These are phyloP conservation scores for Hexactinellida sp. DNA, from an alignment of 37 sponge, comb jelly and placozoan species.

Conservation along the genomic window DNA sequence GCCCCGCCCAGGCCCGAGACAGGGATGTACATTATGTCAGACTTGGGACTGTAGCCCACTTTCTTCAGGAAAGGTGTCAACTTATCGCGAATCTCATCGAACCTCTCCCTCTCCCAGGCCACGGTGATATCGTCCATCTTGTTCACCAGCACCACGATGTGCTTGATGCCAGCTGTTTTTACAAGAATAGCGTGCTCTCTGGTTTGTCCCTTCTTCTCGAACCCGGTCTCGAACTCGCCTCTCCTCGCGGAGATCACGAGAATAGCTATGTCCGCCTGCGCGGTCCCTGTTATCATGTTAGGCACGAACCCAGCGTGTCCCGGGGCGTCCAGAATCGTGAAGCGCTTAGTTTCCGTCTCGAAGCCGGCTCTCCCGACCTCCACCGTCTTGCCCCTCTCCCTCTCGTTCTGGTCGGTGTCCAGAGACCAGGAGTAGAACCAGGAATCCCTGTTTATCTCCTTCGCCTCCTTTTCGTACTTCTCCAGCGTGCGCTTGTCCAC, in stretches of 20 bases:
- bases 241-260: slow-evolving; percentile 92
- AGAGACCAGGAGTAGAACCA: slow-evolving; percentile 99
- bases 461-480: slow-evolving; percentile 96
- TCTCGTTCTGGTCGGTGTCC: slow-evolving; percentile 92
- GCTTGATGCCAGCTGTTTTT: slow-evolving; percentile 96
- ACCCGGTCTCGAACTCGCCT: slow-evolving; percentile 99
- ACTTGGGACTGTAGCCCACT: slow-evolving; percentile 83
- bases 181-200: slow-evolving; percentile 96
- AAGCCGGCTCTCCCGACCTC: slow-evolving; percentile 90
- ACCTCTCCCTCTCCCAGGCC: slow-evolving; percentile 71
- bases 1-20: slow-evolving; percentile 85
- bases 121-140: slow-evolving; percentile 99
- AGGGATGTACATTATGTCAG: slow-evolving; percentile 83
- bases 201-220: slow-evolving; percentile 92
- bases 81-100: slow-evolving; percentile 77
- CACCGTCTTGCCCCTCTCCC: slow-evolving; percentile 97
- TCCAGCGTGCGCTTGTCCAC: slow-evolving; percentile 97
- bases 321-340: slow-evolving; percentile 93
- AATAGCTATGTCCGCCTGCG: slow-evolving; percentile 91
- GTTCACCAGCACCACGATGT: slow-evolving; percentile 85
- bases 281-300: slow-evolving; percentile 96
- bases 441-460: slow-evolving; percentile 95
- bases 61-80: slow-evolving; percentile 88
- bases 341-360: slow-evolving; percentile 90
- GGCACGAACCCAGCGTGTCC: slow-evolving; percentile 96